These are phyloP conservation scores for Anastrepha obliqua DNA, from an alignment of 1,140 invertebrate species.

Conservation along the genomic window DNA sequence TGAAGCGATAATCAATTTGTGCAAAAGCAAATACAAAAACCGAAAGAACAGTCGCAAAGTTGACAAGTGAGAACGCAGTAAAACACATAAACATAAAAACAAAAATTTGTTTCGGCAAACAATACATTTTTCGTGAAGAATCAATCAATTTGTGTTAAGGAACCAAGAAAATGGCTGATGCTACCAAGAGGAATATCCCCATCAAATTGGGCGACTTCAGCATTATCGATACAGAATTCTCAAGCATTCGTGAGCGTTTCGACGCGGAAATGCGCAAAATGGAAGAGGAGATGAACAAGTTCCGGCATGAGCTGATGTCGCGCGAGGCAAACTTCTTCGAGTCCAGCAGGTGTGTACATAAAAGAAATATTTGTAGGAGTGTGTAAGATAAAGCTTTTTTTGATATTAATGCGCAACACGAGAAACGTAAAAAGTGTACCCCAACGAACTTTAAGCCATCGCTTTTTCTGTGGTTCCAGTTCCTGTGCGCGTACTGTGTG, in stretches of 20 bases:
- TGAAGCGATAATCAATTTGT: constrained; percentile 41
- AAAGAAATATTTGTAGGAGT: background rate
- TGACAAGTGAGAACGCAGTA: constrained; percentile 14
- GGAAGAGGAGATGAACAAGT: constrained; percentile 98
- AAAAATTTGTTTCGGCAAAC: constrained; percentile 31
- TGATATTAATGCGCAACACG: background rate
- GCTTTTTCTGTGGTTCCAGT: background rate
- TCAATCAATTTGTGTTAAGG: constrained; percentile 53
- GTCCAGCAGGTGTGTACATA: constrained; percentile 83
- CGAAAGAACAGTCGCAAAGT: constrained; percentile 12
- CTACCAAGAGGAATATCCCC: constrained; percentile 91
- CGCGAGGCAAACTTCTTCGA: constrained; percentile 93
- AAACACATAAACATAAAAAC: constrained; percentile 3
- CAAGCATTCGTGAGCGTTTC: constrained; percentile 95
- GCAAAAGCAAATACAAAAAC: constrained; percentile 40
- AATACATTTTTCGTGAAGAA: constrained; percentile 22
- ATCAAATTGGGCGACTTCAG: constrained; percentile 95
- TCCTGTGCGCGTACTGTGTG: background rate
- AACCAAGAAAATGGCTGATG: constrained; percentile 80
- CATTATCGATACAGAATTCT: constrained; percentile 97
- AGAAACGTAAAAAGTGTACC: too few relatives aligned
- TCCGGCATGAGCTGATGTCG: constrained; percentile 94
- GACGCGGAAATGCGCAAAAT: constrained; percentile 97
- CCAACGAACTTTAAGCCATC: too few relatives aligned
- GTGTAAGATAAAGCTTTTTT: background rate